A percentile compares a stretch with the other conserved stretches of the same genome.
These are phyloP conservation scores for Drosophila nigritarsus DNA, from an alignment of 2,888 invertebrate species.

Conservation along the genomic window DNA sequence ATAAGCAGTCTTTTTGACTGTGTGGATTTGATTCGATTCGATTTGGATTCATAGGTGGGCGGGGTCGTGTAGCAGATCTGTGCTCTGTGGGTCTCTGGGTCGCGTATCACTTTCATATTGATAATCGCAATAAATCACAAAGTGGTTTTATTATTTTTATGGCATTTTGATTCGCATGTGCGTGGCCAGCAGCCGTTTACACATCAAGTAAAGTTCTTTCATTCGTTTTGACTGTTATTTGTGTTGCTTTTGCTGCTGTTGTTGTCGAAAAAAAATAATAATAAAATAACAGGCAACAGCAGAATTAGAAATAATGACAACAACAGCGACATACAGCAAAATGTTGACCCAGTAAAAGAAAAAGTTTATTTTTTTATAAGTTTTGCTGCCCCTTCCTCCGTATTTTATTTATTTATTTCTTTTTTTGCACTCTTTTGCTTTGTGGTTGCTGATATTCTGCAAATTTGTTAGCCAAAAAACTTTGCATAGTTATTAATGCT, in stretches of 20 bases:
- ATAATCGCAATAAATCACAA: slow-evolving; percentile 76
- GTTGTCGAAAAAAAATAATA: slow-evolving; percentile 20
- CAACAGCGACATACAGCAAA: slow-evolving; percentile 40
- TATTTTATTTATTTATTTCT: neutral
- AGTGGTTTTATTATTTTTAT: slow-evolving; percentile 60
- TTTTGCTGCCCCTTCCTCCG: slow-evolving; percentile 33
- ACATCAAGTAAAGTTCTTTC: slow-evolving; percentile 42
- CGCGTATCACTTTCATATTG: slow-evolving; percentile 79
- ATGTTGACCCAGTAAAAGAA: slow-evolving; percentile 76
- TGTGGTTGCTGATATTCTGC: slow-evolving; percentile 25
- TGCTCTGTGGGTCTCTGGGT: slow-evolving; percentile 60
- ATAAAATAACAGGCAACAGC: slow-evolving; percentile 33
- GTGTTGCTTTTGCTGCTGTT: slow-evolving; percentile 27
- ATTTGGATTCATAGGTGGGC: slow-evolving; percentile 37
- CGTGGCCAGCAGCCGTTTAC: slow-evolving; percentile 19
- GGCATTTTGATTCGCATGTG: slow-evolving; percentile 35
- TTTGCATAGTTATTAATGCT: slow-evolving; percentile 75
- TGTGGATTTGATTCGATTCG: slow-evolving; percentile 3
- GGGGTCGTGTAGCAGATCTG: slow-evolving; percentile 16
- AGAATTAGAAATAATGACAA: slow-evolving; percentile 44
- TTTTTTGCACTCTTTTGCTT: slow-evolving; percentile 27
- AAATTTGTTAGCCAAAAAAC: slow-evolving; percentile 55
- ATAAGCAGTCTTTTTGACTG: slow-evolving; percentile 49
- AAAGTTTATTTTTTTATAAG: slow-evolving; percentile 74
- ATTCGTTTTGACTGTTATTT: slow-evolving; percentile 55